A percentile compares a stretch with the other conserved stretches of the same genome.
phyloP scores from a whole-genome alignment of 2,888 invertebrate species.

The Hirtodrosophila cameraria region DNA sequence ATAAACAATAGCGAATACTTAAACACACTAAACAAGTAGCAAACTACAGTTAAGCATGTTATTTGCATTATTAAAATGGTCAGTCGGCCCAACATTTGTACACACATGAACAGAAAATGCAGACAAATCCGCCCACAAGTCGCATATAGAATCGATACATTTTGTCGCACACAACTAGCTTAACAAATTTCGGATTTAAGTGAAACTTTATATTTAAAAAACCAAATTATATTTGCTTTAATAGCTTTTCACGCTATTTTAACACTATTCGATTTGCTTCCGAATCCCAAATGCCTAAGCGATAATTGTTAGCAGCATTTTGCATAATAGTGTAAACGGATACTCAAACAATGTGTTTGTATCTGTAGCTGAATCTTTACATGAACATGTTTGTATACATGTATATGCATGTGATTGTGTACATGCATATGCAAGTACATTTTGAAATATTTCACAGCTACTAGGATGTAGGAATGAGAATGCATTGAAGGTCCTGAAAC shows the following conservation, averaged over 20 bases:
- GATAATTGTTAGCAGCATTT: constrained; percentile 31
- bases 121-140: constrained; percentile 6
- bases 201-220: neutral
- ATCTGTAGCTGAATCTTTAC: constrained; percentile 1
- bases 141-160: constrained; percentile 38
- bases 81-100: constrained; percentile 21
- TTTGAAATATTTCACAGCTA: neutral
- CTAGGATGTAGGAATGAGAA: neutral
- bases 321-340: constrained; percentile 24
- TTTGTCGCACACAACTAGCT: constrained; percentile 22
- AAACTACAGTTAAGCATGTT: constrained; percentile 28
- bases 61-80: constrained; percentile 44
- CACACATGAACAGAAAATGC: constrained; percentile 16
- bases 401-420: constrained; percentile 1
- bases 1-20: constrained; percentile 3
- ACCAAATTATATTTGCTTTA: no score
- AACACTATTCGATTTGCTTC: no score
- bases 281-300: constrained; percentile 6
- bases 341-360: neutral
- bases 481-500: no score
- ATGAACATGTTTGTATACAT: neutral
- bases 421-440: neutral
- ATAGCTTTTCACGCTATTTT: no score
- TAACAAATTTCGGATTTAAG: neutral
- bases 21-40: constrained; percentile 4